Percentiles rank a stretch among this genome's conserved stretches.
Evolutionary conservation across 64 coral and sea anemone genomes (phyloP).

Genomic region (Catalaphyllia jardinei): DNA sequence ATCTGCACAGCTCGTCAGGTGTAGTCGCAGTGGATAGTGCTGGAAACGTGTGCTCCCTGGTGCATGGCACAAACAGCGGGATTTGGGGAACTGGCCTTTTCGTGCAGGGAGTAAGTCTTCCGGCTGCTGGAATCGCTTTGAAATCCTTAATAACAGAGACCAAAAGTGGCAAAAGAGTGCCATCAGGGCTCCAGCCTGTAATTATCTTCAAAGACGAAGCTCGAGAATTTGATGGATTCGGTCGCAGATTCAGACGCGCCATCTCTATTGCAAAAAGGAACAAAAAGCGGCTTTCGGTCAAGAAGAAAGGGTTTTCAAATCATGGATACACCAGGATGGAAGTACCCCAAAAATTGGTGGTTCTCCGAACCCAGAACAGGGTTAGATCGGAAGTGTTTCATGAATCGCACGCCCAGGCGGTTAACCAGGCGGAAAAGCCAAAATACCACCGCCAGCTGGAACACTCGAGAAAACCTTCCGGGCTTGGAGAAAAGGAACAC

Average conservation of each 20-base stretch:
- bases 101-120: conserved; percentile 81
- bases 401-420: neutral
- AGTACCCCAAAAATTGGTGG: neutral
- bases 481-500: neutral
- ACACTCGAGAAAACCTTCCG: neutral
- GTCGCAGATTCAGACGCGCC: conserved; percentile 13
- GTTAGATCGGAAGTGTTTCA: neutral
- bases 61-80: conserved; percentile 72
- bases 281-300: neutral
- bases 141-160: conserved; percentile 50
- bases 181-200: conserved; percentile 81
- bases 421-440: neutral
- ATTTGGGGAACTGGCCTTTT: conserved; percentile 93
- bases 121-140: conserved; percentile 70
- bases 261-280: neutral
- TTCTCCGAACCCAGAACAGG: conserved; percentile 1
- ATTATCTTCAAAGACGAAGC: conserved; percentile 63
- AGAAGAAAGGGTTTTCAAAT: neutral
- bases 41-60: conserved; percentile 86
- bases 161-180: conserved; percentile 43
- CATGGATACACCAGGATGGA: neutral
- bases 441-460: neutral
- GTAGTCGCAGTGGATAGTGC: conserved; percentile 78
- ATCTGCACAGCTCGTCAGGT: conserved; percentile 54
- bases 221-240: neutral